Percentiles rank a stretch among this genome's conserved stretches.
Conservation (phyloP, 2,797 vertebrate species). For the Harpagifer antarcticus region DNA sequence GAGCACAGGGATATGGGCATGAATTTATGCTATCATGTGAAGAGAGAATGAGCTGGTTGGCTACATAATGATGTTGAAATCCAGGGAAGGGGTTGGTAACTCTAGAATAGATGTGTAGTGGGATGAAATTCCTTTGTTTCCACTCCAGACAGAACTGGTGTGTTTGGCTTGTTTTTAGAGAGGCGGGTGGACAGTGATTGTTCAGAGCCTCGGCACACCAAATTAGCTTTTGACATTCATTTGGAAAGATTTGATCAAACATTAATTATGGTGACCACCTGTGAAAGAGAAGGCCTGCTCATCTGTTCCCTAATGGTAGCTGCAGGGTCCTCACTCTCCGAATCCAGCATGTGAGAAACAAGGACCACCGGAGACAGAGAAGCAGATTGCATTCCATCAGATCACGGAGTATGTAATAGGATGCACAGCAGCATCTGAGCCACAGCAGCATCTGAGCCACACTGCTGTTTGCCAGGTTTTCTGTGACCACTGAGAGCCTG, state of each 20-base stretch:
- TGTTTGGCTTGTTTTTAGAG: conserved; percentile 62
- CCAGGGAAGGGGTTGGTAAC: conserved; percentile 53
- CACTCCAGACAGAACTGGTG: conserved; percentile 63
- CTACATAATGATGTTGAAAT: conserved; percentile 63
- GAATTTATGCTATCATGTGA: conserved; percentile 50
- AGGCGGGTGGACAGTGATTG: conserved; percentile 53
- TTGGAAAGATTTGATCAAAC: conserved; percentile 78
- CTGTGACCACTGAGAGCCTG: conserved; percentile 54
- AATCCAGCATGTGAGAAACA: conserved; percentile 49
- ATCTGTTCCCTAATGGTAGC: conserved; percentile 64
- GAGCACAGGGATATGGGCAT: conserved; percentile 36
- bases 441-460: conserved; percentile 51
- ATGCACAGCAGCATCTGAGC: conserved; percentile 64
- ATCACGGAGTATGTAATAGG: conserved; percentile 62
- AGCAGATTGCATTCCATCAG: conserved; percentile 74
- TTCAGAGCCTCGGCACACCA: conserved; percentile 60
- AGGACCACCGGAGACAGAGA: conserved; percentile 60
- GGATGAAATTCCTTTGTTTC: conserved; percentile 72
- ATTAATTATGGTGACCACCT: conserved; percentile 81
- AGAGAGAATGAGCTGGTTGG: conserved; percentile 52
- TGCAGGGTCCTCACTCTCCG: conserved; percentile 48
- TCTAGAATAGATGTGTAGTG: conserved; percentile 50
- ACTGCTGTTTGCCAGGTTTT: conserved; percentile 65
- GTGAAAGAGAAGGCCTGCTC: conserved; percentile 62
- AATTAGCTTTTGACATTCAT: conserved; percentile 71